Evolutionary conservation across 2,888 invertebrate genomes (phyloP), one percentile per base, ranked within the genome.

Genomic region (Clunio marinus): DNA sequence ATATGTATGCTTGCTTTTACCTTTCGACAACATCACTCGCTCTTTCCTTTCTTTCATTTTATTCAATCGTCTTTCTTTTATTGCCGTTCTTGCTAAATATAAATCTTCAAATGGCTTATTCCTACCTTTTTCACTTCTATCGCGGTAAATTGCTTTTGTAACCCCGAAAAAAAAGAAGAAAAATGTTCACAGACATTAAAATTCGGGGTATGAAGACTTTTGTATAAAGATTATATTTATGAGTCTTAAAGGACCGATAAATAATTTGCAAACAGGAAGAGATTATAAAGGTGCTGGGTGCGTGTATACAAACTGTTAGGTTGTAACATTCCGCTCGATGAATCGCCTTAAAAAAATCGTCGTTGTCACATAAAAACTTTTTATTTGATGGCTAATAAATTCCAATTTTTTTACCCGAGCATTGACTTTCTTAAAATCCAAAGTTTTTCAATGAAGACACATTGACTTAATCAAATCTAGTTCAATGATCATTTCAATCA

Each of bases 181-280:
- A 41, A 41, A 41, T 41, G 8, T 4, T n/a, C 8, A 41, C n/a
- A 10, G 17, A 20, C 51, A 51, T 15, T 20, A 51, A 51, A 51
- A 51, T 22, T 51, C 17, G 3, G 15, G 51, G 20, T n/a, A 15
- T 4, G 17, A 20, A 4, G n/a, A 4, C 17, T 41, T 41, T n/a
- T 51, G 51, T 20, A 51, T 51, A 15, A 17, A 22, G 37, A 63
- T 59, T 35, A 32, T 63, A 63, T 63, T 63, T 63, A 63, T 46
- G 63, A 63, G 45, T 45, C 41, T 20, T 17, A 45, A 17, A 63
- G 28, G 63, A 45, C 25, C 46, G 25, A 45, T 63, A 63, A 63
- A 63, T 63, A 63, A 63, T 63, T 63, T 63, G 32, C 17, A 58
- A 28, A 58, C 28, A 60, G 60, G 60, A 60, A 60, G 60, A 60